Evolutionary conservation across 2,797 vertebrate genomes (phyloP), one percentile per base, ranked within the genome.

Genomic region (Chrysocyon brachyurus): DNA sequence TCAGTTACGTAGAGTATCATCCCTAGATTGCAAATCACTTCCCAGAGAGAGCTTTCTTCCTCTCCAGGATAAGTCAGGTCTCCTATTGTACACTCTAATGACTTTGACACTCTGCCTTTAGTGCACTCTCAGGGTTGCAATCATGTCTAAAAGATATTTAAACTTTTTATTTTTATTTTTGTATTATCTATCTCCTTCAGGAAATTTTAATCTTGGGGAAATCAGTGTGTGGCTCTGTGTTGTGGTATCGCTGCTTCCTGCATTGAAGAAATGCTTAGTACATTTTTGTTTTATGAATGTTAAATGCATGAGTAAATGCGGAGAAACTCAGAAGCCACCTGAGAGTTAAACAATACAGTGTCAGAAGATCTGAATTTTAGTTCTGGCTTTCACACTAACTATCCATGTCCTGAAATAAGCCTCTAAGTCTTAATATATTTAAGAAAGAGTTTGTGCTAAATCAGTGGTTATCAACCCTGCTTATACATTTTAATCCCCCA

Each of bases 391-490:
- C 61, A 40, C 7, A 26, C 16, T 84, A 78, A 92, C 46, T 89
- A 24, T 73, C 36, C 5, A 36, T 59, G 31, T 91, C 31, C 40
- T 68, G 72, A 96, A 97, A 52, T 78, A 59, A 92, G 22, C 49
- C 19, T 79, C 56, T 46, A 70, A 75, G 8, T 90, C 17, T 96
- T 85, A 54, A 63, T 92, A 94, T 78, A 87, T 94, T 86, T 94
- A 88, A 5, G 9, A 28, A 11, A 61, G 10, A 3, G 14, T 95
- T 90, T 72, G 6, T 63, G 85, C 28, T 88, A 90, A 94, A n/a
- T 91, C 40, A 66, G 57, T 92, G 26, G 22, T 90, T 97, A 87
- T 73, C 33, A 94, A 63, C 6, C 31, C 21, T 90, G 28, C n/a
- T 52, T 87, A 36, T 73, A 49, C 24, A 77, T 90, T 72, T 31